A percentile compares a stretch with the other conserved stretches of the same genome.
These are phyloP conservation scores for Trachelus tabidus DNA, from an alignment of 2,888 invertebrate species.

Conservation along the genomic window DNA sequence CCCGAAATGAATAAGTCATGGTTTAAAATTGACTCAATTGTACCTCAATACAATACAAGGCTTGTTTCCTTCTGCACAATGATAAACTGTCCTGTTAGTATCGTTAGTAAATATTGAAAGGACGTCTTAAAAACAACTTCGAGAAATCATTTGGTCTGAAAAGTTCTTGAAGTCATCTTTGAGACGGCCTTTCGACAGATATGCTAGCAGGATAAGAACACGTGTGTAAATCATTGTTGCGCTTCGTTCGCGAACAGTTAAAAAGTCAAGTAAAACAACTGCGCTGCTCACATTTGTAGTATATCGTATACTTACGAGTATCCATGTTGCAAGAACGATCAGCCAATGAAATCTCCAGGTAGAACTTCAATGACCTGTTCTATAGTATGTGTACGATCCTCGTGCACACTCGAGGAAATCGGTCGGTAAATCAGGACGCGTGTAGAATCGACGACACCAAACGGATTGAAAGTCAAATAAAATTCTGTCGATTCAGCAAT, in stretches of 20 bases:
- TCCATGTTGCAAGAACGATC: not conserved
- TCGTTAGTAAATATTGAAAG: no score
- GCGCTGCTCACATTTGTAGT: not conserved
- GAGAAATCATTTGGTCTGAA: no score
- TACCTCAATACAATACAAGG: not conserved
- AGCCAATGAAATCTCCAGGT: not conserved
- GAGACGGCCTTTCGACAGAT: no score
- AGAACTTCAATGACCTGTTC: not conserved
- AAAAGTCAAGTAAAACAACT: not conserved
- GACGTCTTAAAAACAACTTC: no score
- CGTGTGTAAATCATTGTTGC: not conserved
- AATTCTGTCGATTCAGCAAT: not conserved
- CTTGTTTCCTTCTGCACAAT: not conserved
- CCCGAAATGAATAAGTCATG: not conserved
- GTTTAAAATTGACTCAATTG: not conserved
- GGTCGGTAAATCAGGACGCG: not conserved
- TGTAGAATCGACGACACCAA: not conserved
- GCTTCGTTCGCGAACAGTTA: not conserved
- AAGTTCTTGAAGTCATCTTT: no score
- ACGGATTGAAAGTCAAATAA: not conserved
- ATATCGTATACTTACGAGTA: not conserved
- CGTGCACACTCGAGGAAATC: not conserved
- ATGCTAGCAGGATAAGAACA: not conserved
- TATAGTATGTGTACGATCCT: not conserved
- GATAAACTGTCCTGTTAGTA: not conserved